Base-by-base conservation (phyloP, 2,888 invertebrate genomes). In the Syrista parreyssii region DNA sequence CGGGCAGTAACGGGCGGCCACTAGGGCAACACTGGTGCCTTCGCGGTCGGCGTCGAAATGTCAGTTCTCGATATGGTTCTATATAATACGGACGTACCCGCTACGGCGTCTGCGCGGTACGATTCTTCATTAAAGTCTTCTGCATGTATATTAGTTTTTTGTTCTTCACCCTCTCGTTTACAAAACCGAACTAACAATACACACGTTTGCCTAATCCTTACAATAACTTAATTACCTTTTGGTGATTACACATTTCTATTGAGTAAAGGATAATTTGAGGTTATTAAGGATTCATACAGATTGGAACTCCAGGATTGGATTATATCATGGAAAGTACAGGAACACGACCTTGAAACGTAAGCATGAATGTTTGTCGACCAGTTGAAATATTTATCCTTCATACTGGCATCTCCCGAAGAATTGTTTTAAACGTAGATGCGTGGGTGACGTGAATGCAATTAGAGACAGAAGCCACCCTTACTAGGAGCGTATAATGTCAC, bases 31-130 rank as follows among this genome's bases (percentile, higher is more conserved):
- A 74, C 74, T 73, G 35, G 74, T 33, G 74, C 74, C 31, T 74
- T 74, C 35, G 35, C 33, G 74, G 33, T 40, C 35, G 35, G 36
- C 74, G 74, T 34, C 12, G 35, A 74, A 74, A 74, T 74, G 74
- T 74, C 74, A 74, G 74, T 74, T 74, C 34, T 30, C 12, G 74
- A 40, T 73, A 35, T 36, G 73, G 69, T 76, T 40, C 76, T 73
- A 73, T 73, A 68, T 74, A 73, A 36, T 23, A 30, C 73, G 76
- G 73, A 75, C 35, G 74, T 40, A 35, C 40, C 23, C 30, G 71
- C 33, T 33, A 71, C 77, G 68, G 77, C 77, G 77, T 77, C 77
- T 77, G 77, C 77, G 77, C 77, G 55, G 68, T 36, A 40, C 34
- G 36, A 34, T 74, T 74, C 36, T 74, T 33, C 74, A 33, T 55